Conservation (phyloP, 2,888 invertebrate species). For the Andrena fulva region DNA sequence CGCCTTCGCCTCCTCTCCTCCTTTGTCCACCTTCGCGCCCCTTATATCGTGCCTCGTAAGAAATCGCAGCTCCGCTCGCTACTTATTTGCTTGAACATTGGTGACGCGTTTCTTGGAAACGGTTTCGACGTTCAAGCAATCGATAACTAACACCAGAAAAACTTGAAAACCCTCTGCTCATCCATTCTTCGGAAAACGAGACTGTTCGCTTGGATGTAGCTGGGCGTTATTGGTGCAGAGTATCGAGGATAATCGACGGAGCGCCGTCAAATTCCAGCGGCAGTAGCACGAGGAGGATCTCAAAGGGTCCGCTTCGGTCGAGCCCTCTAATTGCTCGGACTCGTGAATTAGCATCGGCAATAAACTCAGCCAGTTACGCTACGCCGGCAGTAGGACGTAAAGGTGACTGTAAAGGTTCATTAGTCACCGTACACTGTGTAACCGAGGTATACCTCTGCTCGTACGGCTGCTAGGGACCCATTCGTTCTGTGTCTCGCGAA, state of each 20-base stretch:
- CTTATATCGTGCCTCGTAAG: conserved; percentile 6
- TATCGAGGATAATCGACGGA: conserved; percentile 34
- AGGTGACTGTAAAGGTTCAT: conserved; percentile 83
- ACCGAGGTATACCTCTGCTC: conserved; percentile 69
- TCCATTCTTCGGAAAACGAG: neutral
- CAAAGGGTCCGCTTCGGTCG: conserved; percentile 64
- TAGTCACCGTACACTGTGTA: conserved; percentile 80
- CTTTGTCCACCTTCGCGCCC: conserved; percentile 25
- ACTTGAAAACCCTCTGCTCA: neutral
- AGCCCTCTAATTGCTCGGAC: conserved; percentile 80
- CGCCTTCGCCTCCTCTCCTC: conserved; percentile 27
- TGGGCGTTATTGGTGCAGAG: neutral
- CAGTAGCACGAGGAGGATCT: conserved; percentile 44
- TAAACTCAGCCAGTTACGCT: conserved; percentile 75
- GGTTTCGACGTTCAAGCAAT: neutral
- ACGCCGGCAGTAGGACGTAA: conserved; percentile 76
- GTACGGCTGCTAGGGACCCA: conserved; percentile 57
- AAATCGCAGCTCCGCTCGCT: conserved; percentile 24
- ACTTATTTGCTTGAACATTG: neutral
- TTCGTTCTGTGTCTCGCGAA: conserved; percentile 67
- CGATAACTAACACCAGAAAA: neutral
- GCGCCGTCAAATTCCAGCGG: conserved; percentile 34
- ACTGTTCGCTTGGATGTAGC: neutral
- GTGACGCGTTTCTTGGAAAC: neutral
- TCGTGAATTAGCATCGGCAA: conserved; percentile 82